Base-by-base conservation (phyloP, 2,113 vertebrate species). In the Laticauda laticaudata region DNA sequence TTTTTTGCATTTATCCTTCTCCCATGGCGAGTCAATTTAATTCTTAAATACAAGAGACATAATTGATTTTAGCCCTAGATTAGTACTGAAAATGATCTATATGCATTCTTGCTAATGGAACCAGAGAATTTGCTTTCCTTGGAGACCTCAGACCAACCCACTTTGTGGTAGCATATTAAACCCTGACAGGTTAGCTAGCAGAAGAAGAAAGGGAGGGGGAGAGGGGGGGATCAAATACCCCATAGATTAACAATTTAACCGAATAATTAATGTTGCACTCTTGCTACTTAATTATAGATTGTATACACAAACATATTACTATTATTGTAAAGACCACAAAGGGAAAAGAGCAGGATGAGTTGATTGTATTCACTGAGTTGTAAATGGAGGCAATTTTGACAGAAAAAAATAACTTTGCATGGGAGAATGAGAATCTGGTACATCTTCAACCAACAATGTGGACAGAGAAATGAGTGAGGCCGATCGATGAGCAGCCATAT, bases 31-130 rank as follows among this genome's bases (percentile, higher is more conserved):
- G 97, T 98, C 98, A 97, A 98, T 98, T 98, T 98, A 98, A 98
- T 98, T 98, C 98, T 98, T 98, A 98, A 98, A 98, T 98, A 98
- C 97, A 97, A 97, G 97, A 98, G 96, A 97, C 97, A 96, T 98
- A 98, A 98, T 98, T 98, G 98, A 98, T 98, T 98, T 98, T 98
- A 98, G 97, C 96, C 97, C 97, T 97, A 97, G 97, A 98, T 98
- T 98, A 98, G 97, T 95, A 87, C 96, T 97, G 97, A 97, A 98
- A 98, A 98, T 98, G 96, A 98, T 98, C 97, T 98, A 98, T 98
- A 97, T 97, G 95, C 97, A 96, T 98, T 98, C 92, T 96, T 95
- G 90, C 96, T 98, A 98, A 98, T 98, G 97, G 97, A 98, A 98
- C 97, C 97, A 95, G 98, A 97, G 98, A 98, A 97, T 97, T 98